These are phyloP conservation scores for Drosophila kuntzei DNA, from an alignment of 2,888 invertebrate genomes.

Conservation along the genomic window DNA sequence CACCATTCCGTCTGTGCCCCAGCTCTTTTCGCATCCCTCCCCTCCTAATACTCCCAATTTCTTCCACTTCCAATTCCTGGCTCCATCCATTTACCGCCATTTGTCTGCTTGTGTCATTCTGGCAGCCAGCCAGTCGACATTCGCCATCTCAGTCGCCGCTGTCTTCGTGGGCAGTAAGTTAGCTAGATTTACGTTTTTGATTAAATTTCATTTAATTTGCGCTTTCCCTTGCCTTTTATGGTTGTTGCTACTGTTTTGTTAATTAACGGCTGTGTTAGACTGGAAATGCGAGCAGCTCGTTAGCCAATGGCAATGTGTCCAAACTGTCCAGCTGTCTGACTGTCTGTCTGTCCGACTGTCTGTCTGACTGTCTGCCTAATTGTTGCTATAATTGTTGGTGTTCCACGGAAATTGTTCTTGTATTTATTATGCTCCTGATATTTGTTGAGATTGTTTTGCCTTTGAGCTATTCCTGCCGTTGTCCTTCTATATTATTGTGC, in stretches of 20 bases:
- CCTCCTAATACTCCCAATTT: background rate
- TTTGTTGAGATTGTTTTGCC: constrained; percentile 17
- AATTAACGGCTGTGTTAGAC: constrained; percentile 61
- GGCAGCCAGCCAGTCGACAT: constrained; percentile 54
- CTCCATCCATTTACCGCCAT: constrained; percentile 37
- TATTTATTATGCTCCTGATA: constrained; percentile 21
- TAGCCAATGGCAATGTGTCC: constrained; percentile 44
- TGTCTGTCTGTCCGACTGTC: background rate
- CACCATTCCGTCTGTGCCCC: constrained; percentile 30
- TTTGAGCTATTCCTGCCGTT: constrained; percentile 1
- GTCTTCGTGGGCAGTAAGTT: constrained; percentile 55
- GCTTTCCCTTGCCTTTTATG: constrained; percentile 39
- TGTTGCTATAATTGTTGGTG: constrained; percentile 40
- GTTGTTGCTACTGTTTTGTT: constrained; percentile 45
- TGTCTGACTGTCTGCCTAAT: constrained; percentile 9
- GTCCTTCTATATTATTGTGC: background rate
- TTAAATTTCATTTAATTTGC: constrained; percentile 75
- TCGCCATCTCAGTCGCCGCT: constrained; percentile 4
- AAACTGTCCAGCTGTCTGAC: constrained; percentile 17
- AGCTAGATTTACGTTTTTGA: constrained; percentile 75
- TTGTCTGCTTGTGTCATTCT: constrained; percentile 54
- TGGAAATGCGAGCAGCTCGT: constrained; percentile 61
- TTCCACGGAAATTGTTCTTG: constrained; percentile 28
- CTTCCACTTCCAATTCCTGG: constrained; percentile 7
- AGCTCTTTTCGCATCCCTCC: background rate